Base-by-base conservation (phyloP, 2,797 vertebrate species). In the Pipistrellus pipistrellus region DNA sequence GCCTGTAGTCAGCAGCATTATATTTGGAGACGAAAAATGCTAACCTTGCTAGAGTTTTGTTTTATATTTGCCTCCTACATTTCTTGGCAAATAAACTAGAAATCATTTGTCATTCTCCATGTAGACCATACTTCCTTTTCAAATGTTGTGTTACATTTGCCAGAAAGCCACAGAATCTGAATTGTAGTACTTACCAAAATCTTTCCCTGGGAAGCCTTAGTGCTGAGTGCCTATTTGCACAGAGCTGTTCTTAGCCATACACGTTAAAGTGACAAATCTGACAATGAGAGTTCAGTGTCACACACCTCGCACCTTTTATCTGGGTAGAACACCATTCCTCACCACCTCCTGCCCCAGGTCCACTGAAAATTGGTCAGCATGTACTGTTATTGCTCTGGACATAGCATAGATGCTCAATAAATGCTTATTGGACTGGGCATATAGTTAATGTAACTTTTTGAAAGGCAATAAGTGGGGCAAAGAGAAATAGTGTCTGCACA, bases 11-110 rank as follows among this genome's bases (percentile, higher is more conserved):
- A 94, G 95, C 91, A 96, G 92, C 81, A 57, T 92, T 97, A 75
- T 95, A 93, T 97, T 93, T 97, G 66, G 86, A 95, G 93, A 75
- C 35, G 7, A 23, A 96, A 95, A 69, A 94, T 91, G 90, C 83
- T 97, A 92, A 95, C 91, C 92, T 94, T 93, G 88, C 72, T 81
- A 41, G 71, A 88, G 83, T 95, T 96, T 95, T 88, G 84, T 95
- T 97, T 96, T 94, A 82, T 96, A 84, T 96, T 98, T 96, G 94
- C 94, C 88, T 92, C 90, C 77, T 38, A 72, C 93, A 68, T n/a
- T 32, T 85, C 91, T 95, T 95, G 96, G 93, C 95, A 97, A 96
- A 95, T 95, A 96, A 95, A 96, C 88, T 69, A 77, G 91, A 91
- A 86, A 93, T 93, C 38, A 18, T 94, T 96, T 93, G 80, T 84